Percentiles rank a stretch among this genome's conserved stretches.
Evolutionary conservation across 1,140 invertebrate genomes (phyloP).

Genomic region (Aphis craccivora): DNA sequence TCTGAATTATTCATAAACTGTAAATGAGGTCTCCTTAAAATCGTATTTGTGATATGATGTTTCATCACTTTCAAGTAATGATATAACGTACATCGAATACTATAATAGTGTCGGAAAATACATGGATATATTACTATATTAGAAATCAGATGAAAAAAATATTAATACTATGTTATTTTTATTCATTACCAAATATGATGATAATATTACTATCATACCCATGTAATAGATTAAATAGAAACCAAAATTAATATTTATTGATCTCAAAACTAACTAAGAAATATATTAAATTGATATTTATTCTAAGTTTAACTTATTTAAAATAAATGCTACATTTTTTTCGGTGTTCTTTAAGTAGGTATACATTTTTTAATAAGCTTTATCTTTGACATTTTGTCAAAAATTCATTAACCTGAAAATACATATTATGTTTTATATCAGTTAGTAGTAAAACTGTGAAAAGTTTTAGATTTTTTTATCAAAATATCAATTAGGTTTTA

Average conservation of each 20-base stretch:
- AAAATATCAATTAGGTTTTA: not conserved
- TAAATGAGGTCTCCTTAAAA: not conserved
- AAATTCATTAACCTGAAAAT: too few species aligned
- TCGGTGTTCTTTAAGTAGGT: too few species aligned
- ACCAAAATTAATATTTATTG: not conserved
- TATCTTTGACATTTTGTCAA: too few species aligned
- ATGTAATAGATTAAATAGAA: not conserved
- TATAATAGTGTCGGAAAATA: not conserved
- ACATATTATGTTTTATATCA: not conserved
- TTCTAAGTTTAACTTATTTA: not conserved
- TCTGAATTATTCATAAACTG: not conserved
- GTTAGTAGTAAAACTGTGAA: not conserved
- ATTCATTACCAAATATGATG: not conserved
- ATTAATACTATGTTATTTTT: not conserved
- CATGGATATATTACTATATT: not conserved
- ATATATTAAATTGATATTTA: not conserved
- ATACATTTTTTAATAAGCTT: not conserved
- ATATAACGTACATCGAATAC: not conserved
- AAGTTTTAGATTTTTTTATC: not conserved
- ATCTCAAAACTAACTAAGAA: not conserved
- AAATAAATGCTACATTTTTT: not conserved
- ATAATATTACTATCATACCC: not conserved
- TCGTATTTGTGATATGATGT: not conserved
- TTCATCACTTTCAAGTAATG: not conserved
- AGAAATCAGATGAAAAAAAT: not conserved